Evolutionary conservation across 2,113 vertebrate species (phyloP), one percentile per base, ranked within the genome.

Genomic region (Bubo blakistoni): DNA sequence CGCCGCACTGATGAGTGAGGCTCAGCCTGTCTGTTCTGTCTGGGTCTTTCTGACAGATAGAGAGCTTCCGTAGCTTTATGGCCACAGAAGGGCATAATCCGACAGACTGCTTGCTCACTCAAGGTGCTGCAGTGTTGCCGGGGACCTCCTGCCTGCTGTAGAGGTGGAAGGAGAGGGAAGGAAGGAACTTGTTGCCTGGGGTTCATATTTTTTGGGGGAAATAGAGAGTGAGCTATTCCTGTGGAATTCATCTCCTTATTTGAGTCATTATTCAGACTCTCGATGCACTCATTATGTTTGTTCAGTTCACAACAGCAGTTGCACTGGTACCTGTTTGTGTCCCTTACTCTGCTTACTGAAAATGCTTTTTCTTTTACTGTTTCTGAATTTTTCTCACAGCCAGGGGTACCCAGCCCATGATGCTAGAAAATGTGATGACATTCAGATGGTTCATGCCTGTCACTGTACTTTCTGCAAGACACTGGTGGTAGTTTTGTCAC

Each of bases 1-100:
- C 98, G 16, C 91, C 4, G 83, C 54, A 85, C 95, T 97, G 98
- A 97, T 94, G 97, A 97, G 97, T 54, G 81, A 77, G 91, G 94
- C 96, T 81, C 40, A 54, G 96, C 96, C 96, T 93, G 97, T 92
- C 96, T 90, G 74, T 76, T 96, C 96, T 94, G 94, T 94, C 96
- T 84, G 36, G 81, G 79, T 94, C 66, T 52, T 24, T 30, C 87
- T 86, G 95, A 80, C 59, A 92, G 88, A 90, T 57, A 29, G 29
- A 52, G 78, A 38, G 79, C 73, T 14, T 34, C 88, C 47, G 81
- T 47, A 42, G 86, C 92, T 86, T 20, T 13, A 12, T 13, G 67
- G 96, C 55, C 82, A 38, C 76, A 6, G n/a, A 70, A 79, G 52
- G 65, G 66, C 81, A 29, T 16, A 21, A 3, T 13, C 8, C 1